Base-by-base conservation (phyloP, 1,140 invertebrate species). In the Hycleus cichorii region DNA sequence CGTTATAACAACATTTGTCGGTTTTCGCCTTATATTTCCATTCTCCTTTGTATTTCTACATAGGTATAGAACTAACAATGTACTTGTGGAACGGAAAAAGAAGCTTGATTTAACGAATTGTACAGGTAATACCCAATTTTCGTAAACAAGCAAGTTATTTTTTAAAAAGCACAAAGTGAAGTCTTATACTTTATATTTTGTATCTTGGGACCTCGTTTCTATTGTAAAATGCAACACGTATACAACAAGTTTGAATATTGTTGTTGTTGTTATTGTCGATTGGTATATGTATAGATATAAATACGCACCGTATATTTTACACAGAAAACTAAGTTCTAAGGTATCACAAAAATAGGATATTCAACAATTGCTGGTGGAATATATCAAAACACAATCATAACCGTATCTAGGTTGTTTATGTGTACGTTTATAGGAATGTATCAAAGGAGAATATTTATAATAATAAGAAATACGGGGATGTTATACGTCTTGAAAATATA, bases 301-400 rank as follows among this genome's bases (percentile, higher is more conserved):
- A n/a, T 9, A 10, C 40, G 4, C 11, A 10, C 11, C 3, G 9
- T 42, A n/a, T 11, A 42, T 42, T 7, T 8, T 42, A 42, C 10
- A 42, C 9, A 10, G 40, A 42, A 42, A 38, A 43, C 46, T 55
- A 55, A 55, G 52, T 55, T 55, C 52, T 55, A 55, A 55, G 52
- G 52, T 39, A 55, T 55, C 52, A 39, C 44, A 55, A 44, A 38
- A 55, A 55, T 55, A 55, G 47, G 52, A 55, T 55, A 55, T 55
- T 47, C 52, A 47, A 18, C 52, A 55, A 55, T 55, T 55, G 32
- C 32, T 55, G 52, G 39, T 47, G 39, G 44, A 55, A 55, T 47
- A 55, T 55, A 55, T 44, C 52, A 55, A 55, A 55, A 55, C 52
- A 55, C 52, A 55, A 55, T 55, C 52, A 55, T 55, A 47, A 32